Evolutionary conservation across 2,113 vertebrate genomes (phyloP), one percentile per base, ranked within the genome.

Genomic region (Lagopus leucura): DNA sequence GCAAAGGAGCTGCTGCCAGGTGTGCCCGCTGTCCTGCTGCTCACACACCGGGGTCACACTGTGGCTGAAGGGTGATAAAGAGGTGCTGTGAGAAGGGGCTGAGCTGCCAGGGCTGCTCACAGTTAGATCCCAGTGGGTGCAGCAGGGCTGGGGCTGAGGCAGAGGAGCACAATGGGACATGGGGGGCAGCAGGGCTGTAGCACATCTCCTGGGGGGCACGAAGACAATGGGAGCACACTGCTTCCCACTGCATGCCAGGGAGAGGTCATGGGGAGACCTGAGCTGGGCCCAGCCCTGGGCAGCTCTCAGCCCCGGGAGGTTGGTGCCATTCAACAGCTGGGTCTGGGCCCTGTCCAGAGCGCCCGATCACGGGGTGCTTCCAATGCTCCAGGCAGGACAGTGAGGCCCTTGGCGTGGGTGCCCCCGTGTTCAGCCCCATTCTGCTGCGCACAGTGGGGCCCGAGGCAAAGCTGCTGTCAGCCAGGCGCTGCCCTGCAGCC

Each of bases 341-440:
- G 0, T 13, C 28, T 22, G 50, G 42, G 71, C 57, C 57, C 52
- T 21, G 55, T 55, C 42, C 48, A 52, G 63, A 50, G 22, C n/a
- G 47, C 38, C 58, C 1, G 2, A 52, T 17, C 47, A 13, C 8
- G 48, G 36, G 54, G 52, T 15, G 52, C 28, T 38, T 8, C 5
- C 11, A 30, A n/a, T 9, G 45, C 30, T 24, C n/a, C 4, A 52
- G 57, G 38, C 69, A 32, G 17, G 50, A 61, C 48, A 13, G 36
- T 2, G 11, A 65, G 28, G 64, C 27, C 2, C 57, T 13, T 47
- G 13, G 12, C 77, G 13, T 16, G 4, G 6, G 13, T 24, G 36
- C 13, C 52, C 42, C 43, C 43, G 8, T 2, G 0, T 28, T 1
- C 0, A 0, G 1, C 70, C 61, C 15, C 0, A 0, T 21, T 65